Conservation (phyloP, 2,113 vertebrate genomes). For the Tringa solitaria region DNA sequence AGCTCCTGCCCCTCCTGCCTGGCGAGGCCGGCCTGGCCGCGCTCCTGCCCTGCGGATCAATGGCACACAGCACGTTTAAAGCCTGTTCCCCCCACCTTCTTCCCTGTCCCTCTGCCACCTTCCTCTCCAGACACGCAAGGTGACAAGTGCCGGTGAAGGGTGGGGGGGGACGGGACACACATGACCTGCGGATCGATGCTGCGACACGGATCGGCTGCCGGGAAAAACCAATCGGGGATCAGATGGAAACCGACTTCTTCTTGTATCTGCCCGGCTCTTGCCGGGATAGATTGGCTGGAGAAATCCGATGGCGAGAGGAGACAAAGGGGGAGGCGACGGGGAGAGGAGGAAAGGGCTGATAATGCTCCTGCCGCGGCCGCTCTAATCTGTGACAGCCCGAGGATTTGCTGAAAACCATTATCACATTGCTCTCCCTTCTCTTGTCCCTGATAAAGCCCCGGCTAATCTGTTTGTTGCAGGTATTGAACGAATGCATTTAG, state of each 20-base stretch:
- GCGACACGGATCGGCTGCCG: conserved; percentile 78
- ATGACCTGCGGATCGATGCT: conserved; percentile 76
- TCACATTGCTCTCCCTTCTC: conserved; percentile 80
- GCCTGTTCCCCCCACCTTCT: background rate
- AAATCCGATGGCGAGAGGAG: conserved; percentile 86
- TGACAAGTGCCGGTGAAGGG: conserved; percentile 59
- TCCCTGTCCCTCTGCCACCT: background rate
- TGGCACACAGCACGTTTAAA: conserved; percentile 70
- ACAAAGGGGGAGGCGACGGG: conserved; percentile 71
- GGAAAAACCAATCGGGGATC: conserved; percentile 87
- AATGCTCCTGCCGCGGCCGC: conserved; percentile 75
- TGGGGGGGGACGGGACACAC: too few relatives aligned
- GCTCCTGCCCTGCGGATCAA: conserved; percentile 59
- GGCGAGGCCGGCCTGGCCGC: conserved; percentile 16
- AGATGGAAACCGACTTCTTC: conserved; percentile 92
- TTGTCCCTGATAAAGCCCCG: conserved; percentile 88
- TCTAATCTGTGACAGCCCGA: conserved; percentile 94
- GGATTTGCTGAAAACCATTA: conserved; percentile 97
- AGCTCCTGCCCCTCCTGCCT: background rate
- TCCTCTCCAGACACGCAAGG: conserved; percentile 69
- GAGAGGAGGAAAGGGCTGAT: conserved; percentile 78
- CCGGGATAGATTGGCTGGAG: conserved; percentile 88
- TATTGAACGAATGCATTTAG: conserved; percentile 91
- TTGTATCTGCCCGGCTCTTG: conserved; percentile 83
- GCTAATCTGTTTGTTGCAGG: conserved; percentile 97